Conservation (phyloP, 2,797 vertebrate genomes). For the Sciaenops ocellatus region DNA sequence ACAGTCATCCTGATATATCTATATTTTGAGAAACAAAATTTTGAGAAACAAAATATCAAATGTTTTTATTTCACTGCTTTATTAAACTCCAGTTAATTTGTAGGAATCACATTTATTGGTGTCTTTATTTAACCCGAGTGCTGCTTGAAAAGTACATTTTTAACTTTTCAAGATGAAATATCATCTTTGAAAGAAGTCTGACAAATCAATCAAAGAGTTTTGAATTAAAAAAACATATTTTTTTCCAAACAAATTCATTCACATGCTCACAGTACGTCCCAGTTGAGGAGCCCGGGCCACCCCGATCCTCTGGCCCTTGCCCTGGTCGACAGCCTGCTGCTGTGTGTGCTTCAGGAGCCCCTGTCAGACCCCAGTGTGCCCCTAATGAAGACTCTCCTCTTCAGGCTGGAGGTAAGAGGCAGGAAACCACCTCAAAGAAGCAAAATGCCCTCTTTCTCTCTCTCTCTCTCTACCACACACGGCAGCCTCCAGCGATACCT, state of each 20-base stretch:
- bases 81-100: neutral
- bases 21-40: too few relatives aligned
- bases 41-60: too few relatives aligned
- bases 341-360: constrained; percentile 83
- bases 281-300: constrained; percentile 3
- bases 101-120: neutral
- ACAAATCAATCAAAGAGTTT: neutral
- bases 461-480: neutral
- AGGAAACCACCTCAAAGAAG: constrained; percentile 5
- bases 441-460: neutral
- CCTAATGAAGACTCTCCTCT: constrained; percentile 73
- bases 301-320: constrained; percentile 39
- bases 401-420: constrained; percentile 78
- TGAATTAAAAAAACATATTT: neutral
- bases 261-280: constrained; percentile 44
- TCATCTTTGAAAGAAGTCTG: neutral
- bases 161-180: neutral
- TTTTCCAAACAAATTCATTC: neutral
- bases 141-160: neutral
- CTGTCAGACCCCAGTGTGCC: constrained; percentile 66
- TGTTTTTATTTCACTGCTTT: neutral
- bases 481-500: constrained; percentile 49
- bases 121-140: neutral
- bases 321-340: constrained; percentile 78
- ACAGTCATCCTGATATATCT: neutral